Evolutionary conservation across 1,140 invertebrate species (phyloP), one percentile per base, ranked within the genome.

Genomic region (Whitmania pigra): DNA sequence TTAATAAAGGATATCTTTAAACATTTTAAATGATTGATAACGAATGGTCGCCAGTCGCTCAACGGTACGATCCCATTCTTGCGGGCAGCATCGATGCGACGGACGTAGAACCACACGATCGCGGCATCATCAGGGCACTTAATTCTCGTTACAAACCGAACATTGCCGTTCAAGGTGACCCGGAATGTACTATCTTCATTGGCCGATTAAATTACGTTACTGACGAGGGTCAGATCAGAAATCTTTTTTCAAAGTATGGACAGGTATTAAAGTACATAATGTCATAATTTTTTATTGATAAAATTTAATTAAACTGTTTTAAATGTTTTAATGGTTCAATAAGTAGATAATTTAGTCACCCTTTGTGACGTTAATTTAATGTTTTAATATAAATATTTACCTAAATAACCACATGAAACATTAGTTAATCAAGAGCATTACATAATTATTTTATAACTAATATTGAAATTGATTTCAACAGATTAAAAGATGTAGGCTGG

Each of bases 41-140:
- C 29, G 57, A 53, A 22, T 70, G 69, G 69, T 27, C 40, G 6
- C 36, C 36, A 70, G 18, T 70, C 11, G 69, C 69, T 20, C 36
- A 73, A n/a, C 69, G 67, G 0, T 82, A 83, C 74, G 76, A 82
- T 73, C 80, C 82, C 2, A 72, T 80, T 57, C 88, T 88, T 83
- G 87, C 87, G 75, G 90, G 89, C 13, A 91, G 89, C 76, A 91
- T 92, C 29, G 90, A 92, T 84, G 87, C 90, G 1, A 93, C 90
- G 25, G 91, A 93, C 79, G 86, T 83, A 7, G 86, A 88, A 70
- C 89, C 91, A 17, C 92, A 94, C 78, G 92, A 94, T 78, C 86
- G 85, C 77, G 91, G 85, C 43, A 86, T 94, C 57, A 79, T 87
- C 40, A 82, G 90, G 77, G 91, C 91, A 3, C 80, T 91, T 31